Base-by-base conservation (phyloP, 2,797 vertebrate species). In the Cottoperca gobio region DNA sequence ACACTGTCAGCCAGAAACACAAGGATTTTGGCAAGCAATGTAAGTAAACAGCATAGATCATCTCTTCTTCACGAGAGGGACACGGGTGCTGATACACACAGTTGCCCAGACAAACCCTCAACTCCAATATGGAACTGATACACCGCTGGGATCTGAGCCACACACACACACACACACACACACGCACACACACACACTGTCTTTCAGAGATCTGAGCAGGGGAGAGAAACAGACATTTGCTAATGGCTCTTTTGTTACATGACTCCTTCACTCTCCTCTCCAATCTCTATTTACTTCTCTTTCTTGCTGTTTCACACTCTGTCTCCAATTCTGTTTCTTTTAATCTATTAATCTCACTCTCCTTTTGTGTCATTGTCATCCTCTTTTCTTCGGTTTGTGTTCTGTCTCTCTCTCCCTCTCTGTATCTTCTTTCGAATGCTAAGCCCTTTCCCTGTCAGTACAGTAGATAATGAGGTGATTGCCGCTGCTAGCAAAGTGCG, bases 381-480 rank as follows among this genome's bases (percentile, higher is more conserved):
- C 8, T 60, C 19, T 19, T 14, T 6, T 49, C 8, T 8, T 21
- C 19, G 1, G 6, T 52, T 35, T 13, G 5, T 40, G 11, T 53
- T 70, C 43, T 10, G n/a, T 49, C 40, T 33, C 52, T 46, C 62
- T 39, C 42, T 62, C 53, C n/a, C 40, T 33, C 19, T 61, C 75
- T 48, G 72, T 80, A 65, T 82, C 59, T 52, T 23, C 73, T 73
- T 76, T 54, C 76, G 45, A 37, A 73, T 4, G 0, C 48, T 60
- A 37, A 43, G 84, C 82, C 78, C 73, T 76, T 55, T 55, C 21
- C 28, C 73, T 83, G 82, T 87, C 70, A 70, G 74, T 75, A 63
- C 68, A 69, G 68, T 55, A 69, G 87, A 88, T 90, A 89, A 93
- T 90, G 81, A 89, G 88, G 69, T 84, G 86, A 86, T 82, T 84